These are phyloP conservation scores for Centroberyx gerrardi DNA, from an alignment of 2,797 vertebrate species.

Conservation along the genomic window DNA sequence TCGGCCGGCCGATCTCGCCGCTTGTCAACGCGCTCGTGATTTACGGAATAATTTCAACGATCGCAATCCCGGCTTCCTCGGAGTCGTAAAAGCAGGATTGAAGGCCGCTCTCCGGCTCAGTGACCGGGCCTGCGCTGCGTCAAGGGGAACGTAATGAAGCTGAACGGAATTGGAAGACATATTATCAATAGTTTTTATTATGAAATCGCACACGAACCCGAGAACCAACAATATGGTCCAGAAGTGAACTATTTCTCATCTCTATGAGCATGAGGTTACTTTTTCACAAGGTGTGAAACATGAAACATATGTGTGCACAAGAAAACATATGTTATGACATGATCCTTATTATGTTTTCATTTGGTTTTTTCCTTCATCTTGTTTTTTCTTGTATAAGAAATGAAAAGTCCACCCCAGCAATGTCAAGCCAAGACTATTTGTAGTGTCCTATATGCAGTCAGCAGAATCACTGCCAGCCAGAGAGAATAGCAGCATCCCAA, in stretches of 20 bases:
- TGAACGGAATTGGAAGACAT: slow-evolving; percentile 7
- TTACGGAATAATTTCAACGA: slow-evolving; percentile 51
- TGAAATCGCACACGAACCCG: background rate
- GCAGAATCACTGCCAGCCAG: background rate
- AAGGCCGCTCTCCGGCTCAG: slow-evolving; percentile 37
- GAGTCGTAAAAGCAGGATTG: slow-evolving; percentile 4
- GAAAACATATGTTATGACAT: too few relatives aligned
- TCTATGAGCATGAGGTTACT: background rate
- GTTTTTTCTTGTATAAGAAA: background rate
- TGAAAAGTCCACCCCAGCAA: background rate
- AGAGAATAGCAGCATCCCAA: background rate
- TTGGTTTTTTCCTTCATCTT: background rate
- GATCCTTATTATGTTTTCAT: background rate
- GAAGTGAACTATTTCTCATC: background rate
- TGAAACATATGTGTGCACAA: background rate
- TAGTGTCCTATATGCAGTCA: background rate
- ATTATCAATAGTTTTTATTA: slow-evolving; percentile 24
- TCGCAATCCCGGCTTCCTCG: slow-evolving; percentile 11
- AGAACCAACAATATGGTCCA: background rate
- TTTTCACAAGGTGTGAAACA: background rate
- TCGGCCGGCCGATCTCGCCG: slow-evolving; percentile 37
- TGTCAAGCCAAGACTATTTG: background rate
- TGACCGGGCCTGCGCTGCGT: slow-evolving; percentile 44
- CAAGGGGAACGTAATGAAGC: background rate
- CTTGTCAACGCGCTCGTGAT: slow-evolving; percentile 53